Percentiles rank a stretch among this genome's conserved stretches.
These are phyloP conservation scores for Spodoptera picta DNA, from an alignment of 2,888 invertebrate species.

Conservation along the genomic window DNA sequence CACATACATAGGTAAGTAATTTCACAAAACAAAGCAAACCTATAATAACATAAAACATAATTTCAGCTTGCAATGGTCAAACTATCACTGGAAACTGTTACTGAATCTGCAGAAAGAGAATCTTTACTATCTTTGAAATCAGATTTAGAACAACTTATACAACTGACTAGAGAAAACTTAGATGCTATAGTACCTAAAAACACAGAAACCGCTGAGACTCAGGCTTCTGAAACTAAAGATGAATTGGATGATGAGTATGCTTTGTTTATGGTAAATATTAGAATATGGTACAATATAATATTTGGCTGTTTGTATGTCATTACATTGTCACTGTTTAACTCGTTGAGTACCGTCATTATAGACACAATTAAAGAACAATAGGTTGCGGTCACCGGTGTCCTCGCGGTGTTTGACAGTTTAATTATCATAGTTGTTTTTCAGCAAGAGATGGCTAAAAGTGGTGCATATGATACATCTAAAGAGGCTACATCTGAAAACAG, in stretches of 20 bases:
- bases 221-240: constrained; percentile 53
- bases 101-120: constrained; percentile 84
- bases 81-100: constrained; percentile 85
- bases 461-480: constrained; percentile 75
- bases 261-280: constrained; percentile 89
- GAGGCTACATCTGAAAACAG: constrained; percentile 60
- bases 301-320: background rate
- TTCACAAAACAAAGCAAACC: background rate
- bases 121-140: constrained; percentile 89
- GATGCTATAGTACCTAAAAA: constrained; percentile 63
- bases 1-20: too few species aligned
- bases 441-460: constrained; percentile 88
- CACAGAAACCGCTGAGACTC: constrained; percentile 22
- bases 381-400: too few species aligned
- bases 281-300: background rate
- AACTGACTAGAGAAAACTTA: constrained; percentile 90
- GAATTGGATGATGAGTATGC: constrained; percentile 89
- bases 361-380: too few species aligned
- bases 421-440: constrained; percentile 60
- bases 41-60: constrained; percentile 23
- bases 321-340: background rate
- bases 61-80: constrained; percentile 90
- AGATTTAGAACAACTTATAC: constrained; percentile 91
- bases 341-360: too few species aligned
- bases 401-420: too few species aligned